phyloP scores from a whole-genome alignment of 1,140 invertebrate species.

The Agrilus planipennis region DNA sequence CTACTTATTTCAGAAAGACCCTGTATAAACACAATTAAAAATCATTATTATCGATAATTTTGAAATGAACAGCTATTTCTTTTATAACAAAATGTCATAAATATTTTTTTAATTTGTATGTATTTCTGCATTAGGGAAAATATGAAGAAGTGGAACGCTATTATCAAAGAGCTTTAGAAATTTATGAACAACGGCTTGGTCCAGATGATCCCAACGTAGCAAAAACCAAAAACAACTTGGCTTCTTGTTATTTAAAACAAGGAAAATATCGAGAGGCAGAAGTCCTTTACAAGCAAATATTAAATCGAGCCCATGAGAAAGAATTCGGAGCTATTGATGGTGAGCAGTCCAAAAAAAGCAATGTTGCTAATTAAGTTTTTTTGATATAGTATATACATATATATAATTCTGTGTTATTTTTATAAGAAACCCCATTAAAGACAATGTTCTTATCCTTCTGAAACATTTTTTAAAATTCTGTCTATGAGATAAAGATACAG shows the following conservation, averaged over 20 bases:
- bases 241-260: slow-evolving; percentile 96
- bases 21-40: too few relatives aligned
- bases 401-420: too few relatives aligned
- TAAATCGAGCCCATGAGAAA: slow-evolving; percentile 93
- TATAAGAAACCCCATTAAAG: too few relatives aligned
- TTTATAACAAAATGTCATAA: too few relatives aligned
- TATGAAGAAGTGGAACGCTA: slow-evolving; percentile 88
- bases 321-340: slow-evolving; percentile 95
- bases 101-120: too few relatives aligned
- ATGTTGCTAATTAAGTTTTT: slow-evolving; percentile 2
- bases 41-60: too few relatives aligned
- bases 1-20: too few relatives aligned
- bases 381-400: background rate
- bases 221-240: slow-evolving; percentile 99
- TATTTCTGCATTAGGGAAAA: too few relatives aligned
- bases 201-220: slow-evolving; percentile 98
- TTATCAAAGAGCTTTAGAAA: slow-evolving; percentile 96
- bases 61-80: too few relatives aligned
- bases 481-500: too few relatives aligned
- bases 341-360: slow-evolving; percentile 39
- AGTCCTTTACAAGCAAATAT: slow-evolving; percentile 94
- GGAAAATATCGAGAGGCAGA: slow-evolving; percentile 99
- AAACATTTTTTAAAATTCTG: too few relatives aligned
- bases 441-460: too few relatives aligned
- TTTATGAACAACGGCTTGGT: slow-evolving; percentile 93